Base-by-base conservation (phyloP, 2,888 invertebrate genomes). In the Phortica okadai region DNA sequence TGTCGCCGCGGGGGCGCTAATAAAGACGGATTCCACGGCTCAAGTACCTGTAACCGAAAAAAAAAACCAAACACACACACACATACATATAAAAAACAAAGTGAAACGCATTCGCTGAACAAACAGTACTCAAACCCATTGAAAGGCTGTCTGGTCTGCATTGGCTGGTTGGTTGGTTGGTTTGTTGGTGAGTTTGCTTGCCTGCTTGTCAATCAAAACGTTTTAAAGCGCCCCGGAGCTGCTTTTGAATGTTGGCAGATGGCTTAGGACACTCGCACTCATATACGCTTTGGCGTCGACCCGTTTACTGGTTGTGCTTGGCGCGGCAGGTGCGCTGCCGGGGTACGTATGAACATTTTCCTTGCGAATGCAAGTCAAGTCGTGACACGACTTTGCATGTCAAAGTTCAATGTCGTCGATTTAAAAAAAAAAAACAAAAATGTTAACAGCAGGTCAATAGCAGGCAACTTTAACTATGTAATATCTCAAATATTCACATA, bases 401-500 rank as follows among this genome's bases (percentile, higher is more conserved):
- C 44, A 76, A 64, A 76, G 59, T 56, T 72, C 56, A 72, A 56
- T 58, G 54, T 21, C 42, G 44, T 54, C 67, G 33, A n/a, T 41
- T 72, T 41, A n/a, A 42, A 80, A 50, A 25, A 14, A 74, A 79
- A 87, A 86, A 80, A 45, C 21, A 21, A 74, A 79, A 87, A 87
- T 87, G 82, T 74, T 85, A 83, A 86, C 87, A 88, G 87, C 84
- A 87, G 87, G 87, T 88, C 86, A 85, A 87, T 84, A 77, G 81
- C 80, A 6, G n/a, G 21, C 59, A 54, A 45, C 74, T 33, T 42
- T 33, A n/a, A 59, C 67, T n/a, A n/a, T n/a, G n/a, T 62, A 64
- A 66, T 58, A 5, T 25, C 41, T 72, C 16, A 33, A 33, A 25
- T 64, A 33, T 41, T 10, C 41, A 77, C 73, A 67, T 10, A n/a